A percentile compares a stretch with the other conserved stretches of the same genome.
phyloP scores from a whole-genome alignment of 2,113 vertebrate genomes.

The Indri indri region DNA sequence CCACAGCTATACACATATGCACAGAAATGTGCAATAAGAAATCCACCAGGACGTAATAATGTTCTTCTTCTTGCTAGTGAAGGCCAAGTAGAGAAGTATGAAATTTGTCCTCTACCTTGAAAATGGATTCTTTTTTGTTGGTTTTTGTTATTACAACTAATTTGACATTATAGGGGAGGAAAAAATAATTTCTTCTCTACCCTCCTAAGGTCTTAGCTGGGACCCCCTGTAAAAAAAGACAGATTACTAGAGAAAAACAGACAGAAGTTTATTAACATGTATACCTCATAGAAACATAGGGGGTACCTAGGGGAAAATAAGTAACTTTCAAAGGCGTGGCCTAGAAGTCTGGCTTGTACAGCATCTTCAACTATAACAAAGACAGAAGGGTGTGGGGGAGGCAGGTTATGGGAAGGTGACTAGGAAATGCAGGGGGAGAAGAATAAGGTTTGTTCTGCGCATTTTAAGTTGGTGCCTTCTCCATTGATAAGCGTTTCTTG shows the following conservation, averaged over 20 bases:
- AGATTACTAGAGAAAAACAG: not conserved
- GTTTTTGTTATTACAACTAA: not conserved
- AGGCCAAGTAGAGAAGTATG: not conserved
- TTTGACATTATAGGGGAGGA: not conserved
- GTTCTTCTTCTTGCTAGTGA: not conserved
- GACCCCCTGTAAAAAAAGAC: not conserved
- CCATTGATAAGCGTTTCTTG: too few relatives aligned
- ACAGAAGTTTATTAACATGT: too few relatives aligned
- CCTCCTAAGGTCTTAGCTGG: not conserved
- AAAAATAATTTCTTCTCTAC: not conserved
- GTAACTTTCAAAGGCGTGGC: not conserved
- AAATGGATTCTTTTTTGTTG: not conserved
- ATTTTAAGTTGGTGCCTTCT: too few relatives aligned
- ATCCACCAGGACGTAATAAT: not conserved
- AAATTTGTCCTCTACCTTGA: not conserved
- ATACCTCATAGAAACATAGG: not conserved
- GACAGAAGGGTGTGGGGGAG: not conserved
- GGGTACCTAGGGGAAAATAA: not conserved
- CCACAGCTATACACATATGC: too few relatives aligned
- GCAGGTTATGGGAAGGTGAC: not conserved
- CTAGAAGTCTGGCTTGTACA: not conserved
- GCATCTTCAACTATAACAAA: not conserved
- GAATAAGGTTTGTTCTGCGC: too few relatives aligned
- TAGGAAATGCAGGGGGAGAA: not conserved
- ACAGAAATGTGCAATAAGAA: not conserved